Conservation (phyloP, 1,140 invertebrate genomes). For the Brachionus calyciflorus region DNA sequence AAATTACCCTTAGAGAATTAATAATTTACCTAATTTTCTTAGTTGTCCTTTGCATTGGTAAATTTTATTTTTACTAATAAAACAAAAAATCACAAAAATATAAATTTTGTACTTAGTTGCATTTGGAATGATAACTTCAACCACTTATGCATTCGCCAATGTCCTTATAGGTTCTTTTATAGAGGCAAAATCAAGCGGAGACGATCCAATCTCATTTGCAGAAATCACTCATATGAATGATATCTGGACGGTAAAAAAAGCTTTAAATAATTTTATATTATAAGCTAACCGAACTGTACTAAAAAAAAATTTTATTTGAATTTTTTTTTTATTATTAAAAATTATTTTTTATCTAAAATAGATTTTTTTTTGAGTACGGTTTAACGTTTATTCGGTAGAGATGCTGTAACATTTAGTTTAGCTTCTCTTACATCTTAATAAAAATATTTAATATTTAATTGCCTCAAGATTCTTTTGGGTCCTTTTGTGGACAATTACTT, state of each 20-base stretch:
- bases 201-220: slow-evolving; percentile 61
- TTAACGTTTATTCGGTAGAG: no score
- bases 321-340: no score
- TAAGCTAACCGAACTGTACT: no score
- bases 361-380: no score
- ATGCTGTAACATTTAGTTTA: no score
- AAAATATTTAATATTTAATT: background rate
- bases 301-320: no score
- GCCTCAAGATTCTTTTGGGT: background rate
- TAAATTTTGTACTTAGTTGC: slow-evolving; percentile 62
- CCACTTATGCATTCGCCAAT: slow-evolving; percentile 67
- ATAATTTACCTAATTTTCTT: slow-evolving; percentile 66
- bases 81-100: no score
- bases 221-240: slow-evolving; percentile 64
- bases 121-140: slow-evolving; percentile 66
- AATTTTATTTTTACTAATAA: slow-evolving; percentile 48
- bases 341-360: no score
- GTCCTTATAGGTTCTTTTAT: slow-evolving; percentile 65
- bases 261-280: no score
- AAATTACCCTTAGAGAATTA: slow-evolving; percentile 65
- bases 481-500: slow-evolving; percentile 37
- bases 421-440: background rate
- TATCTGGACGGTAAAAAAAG: slow-evolving; percentile 66
- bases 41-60: slow-evolving; percentile 64
- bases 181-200: slow-evolving; percentile 52